Evolutionary conservation across 2,797 vertebrate species (phyloP).

Genomic region (Neosilurus mollespiculum): DNA sequence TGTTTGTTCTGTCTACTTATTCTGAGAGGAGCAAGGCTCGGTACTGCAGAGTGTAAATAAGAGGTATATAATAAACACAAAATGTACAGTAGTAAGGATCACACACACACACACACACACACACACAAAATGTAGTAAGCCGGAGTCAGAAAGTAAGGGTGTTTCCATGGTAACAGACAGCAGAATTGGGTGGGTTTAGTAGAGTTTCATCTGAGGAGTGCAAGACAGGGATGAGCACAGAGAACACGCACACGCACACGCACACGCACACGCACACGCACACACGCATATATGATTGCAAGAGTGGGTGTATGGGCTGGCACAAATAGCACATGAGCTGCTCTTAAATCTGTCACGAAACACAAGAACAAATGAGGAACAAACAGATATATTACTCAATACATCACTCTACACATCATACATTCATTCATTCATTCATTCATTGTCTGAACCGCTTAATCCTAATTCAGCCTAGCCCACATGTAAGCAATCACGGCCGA

Average conservation of each 20-base stretch:
- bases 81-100: conserved; percentile 5
- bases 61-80: conserved; percentile 1
- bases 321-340: background rate
- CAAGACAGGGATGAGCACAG: conserved; percentile 9
- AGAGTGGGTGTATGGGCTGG: conserved; percentile 1
- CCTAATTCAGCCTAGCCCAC: no score
- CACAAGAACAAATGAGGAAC: conserved; percentile 55
- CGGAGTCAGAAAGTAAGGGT: conserved; percentile 40
- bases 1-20: no score
- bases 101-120: conserved; percentile 28
- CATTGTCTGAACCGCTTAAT: no score
- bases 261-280: conserved; percentile 8
- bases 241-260: background rate
- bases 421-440: background rate
- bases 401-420: background rate
- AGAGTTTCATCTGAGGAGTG: conserved; percentile 29
- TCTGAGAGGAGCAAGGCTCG: background rate
- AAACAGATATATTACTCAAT: background rate
- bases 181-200: conserved; percentile 43
- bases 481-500: no score
- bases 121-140: conserved; percentile 21
- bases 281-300: conserved; percentile 3
- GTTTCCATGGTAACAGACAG: conserved; percentile 54
- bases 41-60: background rate
- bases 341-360: conserved; percentile 35